A percentile compares a stretch with the other conserved stretches of the same genome.
Evolutionary conservation across 1,140 invertebrate genomes (phyloP).

Genomic region (Gonioctena quinquepunctata): DNA sequence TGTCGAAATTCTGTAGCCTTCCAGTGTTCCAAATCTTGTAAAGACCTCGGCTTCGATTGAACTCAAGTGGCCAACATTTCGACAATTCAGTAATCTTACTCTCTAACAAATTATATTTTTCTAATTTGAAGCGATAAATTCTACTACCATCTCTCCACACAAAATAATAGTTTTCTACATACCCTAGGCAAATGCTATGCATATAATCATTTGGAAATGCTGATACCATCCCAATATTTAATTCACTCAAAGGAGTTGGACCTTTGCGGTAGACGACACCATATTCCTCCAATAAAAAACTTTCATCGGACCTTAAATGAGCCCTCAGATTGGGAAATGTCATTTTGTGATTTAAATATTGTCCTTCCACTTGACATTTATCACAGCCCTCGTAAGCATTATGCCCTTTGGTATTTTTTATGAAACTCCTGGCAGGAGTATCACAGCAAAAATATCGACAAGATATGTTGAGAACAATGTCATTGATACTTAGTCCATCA

Average conservation of each 20-base stretch:
- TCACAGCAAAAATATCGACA: constrained; percentile 25
- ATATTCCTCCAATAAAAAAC: constrained; percentile 29
- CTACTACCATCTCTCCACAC: constrained; percentile 4
- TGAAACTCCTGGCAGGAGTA: constrained; percentile 22
- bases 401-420: constrained; percentile 24
- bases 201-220: constrained; percentile 53
- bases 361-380: constrained; percentile 29
- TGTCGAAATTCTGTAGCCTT: constrained; percentile 50
- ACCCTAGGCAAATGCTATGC: constrained; percentile 55
- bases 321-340: constrained; percentile 21
- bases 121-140: background rate
- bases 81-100: background rate
- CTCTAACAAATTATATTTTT: background rate
- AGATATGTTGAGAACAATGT: background rate
- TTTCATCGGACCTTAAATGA: constrained; percentile 25
- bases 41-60: constrained; percentile 39
- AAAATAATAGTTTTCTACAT: constrained; percentile 48
- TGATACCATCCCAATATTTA: constrained; percentile 48
- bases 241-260: constrained; percentile 36
- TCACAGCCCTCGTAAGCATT: constrained; percentile 31
- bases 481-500: background rate
- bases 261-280: constrained; percentile 47
- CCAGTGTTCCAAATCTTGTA: constrained; percentile 39
- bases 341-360: constrained; percentile 21
- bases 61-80: constrained; percentile 39